phyloP scores from a whole-genome alignment of 2,888 invertebrate species.

The Tipula helvola region DNA sequence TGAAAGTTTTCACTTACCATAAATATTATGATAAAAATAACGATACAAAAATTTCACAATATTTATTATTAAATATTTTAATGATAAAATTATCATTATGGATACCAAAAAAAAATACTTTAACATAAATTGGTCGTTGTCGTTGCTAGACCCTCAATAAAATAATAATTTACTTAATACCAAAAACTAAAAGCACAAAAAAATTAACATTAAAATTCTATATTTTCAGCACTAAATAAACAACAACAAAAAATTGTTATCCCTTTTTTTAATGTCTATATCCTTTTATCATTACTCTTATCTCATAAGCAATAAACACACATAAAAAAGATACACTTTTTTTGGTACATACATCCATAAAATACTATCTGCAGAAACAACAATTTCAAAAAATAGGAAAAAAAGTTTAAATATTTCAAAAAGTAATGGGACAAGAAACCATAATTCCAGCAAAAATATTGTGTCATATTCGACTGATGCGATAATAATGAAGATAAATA shows the following conservation, averaged over 20 bases:
- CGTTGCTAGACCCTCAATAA: neutral
- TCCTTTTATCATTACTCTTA: neutral
- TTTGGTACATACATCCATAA: neutral
- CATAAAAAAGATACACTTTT: neutral
- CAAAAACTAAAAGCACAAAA: neutral
- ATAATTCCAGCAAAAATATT: neutral
- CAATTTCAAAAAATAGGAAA: neutral
- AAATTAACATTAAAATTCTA: neutral
- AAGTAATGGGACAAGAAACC: neutral
- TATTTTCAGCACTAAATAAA: neutral
- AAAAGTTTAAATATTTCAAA: neutral
- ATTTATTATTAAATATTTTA: too few relatives aligned
- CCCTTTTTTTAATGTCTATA: neutral
- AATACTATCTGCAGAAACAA: neutral
- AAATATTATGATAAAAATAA: too few relatives aligned
- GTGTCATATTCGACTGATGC: neutral
- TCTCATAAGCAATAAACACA: neutral
- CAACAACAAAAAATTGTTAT: neutral
- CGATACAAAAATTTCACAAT: too few relatives aligned
- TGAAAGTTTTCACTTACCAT: too few relatives aligned
- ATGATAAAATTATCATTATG: too few relatives aligned
- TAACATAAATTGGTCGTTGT: neutral
- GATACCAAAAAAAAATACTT: too few relatives aligned
- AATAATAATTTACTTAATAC: neutral
- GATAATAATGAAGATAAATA: neutral